Evolutionary conservation across 2,797 vertebrate genomes (phyloP).

Genomic region (Gymnocypris eckloni): DNA sequence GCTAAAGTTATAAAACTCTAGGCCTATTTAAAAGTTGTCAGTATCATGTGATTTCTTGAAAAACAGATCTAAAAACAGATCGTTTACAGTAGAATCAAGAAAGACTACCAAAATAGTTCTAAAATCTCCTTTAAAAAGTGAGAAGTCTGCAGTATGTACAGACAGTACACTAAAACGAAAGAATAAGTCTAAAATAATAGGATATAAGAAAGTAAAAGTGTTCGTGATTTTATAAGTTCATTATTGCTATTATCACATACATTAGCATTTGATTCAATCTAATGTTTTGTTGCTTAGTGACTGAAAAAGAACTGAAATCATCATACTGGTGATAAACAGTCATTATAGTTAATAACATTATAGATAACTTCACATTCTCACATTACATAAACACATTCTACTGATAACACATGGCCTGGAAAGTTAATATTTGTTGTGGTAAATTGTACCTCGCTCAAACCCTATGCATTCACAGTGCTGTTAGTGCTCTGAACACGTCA

Average conservation of each 20-base stretch:
- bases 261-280: background rate
- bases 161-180: background rate
- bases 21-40: background rate
- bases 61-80: background rate
- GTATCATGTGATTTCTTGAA: background rate
- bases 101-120: background rate
- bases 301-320: background rate
- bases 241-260: background rate
- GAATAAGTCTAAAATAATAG: background rate
- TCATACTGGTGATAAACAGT: background rate
- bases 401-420: background rate
- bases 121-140: background rate
- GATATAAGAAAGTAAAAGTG: background rate
- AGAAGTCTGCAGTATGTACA: background rate
- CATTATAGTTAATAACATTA: background rate
- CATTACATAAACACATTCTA: background rate
- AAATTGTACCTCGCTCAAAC: background rate
- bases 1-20: background rate
- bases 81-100: background rate
- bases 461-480: background rate
- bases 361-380: background rate
- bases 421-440: background rate
- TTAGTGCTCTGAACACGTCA: background rate
- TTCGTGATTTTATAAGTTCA: background rate
- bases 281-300: background rate